These are phyloP conservation scores for Noturus placidus DNA, from an alignment of 2,113 vertebrate genomes.

Conservation along the genomic window DNA sequence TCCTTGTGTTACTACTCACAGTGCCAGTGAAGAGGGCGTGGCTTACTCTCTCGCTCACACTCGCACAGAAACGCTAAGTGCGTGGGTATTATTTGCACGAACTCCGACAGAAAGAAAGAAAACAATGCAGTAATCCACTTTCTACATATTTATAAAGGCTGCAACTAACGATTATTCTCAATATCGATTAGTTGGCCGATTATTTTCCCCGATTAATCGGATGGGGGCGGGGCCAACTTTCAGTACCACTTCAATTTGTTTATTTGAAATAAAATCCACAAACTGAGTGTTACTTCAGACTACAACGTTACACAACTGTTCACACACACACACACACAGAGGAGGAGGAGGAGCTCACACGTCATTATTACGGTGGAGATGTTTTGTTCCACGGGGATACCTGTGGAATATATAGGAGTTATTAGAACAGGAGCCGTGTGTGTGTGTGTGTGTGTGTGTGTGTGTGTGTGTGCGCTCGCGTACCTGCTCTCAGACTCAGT, in stretches of 20 bases:
- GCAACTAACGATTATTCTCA: too few relatives aligned
- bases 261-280: too few relatives aligned
- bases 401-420: constrained; percentile 55
- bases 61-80: neutral
- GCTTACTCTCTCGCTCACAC: neutral
- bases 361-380: constrained; percentile 21
- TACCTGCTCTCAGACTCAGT: constrained; percentile 33
- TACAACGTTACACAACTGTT: too few relatives aligned
- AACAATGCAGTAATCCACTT: neutral
- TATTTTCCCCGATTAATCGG: too few relatives aligned
- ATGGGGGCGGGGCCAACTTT: too few relatives aligned
- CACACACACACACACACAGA: neutral
- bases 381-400: constrained; percentile 60
- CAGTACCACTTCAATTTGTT: too few relatives aligned
- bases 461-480: constrained; percentile 18
- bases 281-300: too few relatives aligned
- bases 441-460: neutral
- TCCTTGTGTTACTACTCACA: neutral
- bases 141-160: neutral
- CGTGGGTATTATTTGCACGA: neutral
- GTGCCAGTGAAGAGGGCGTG: neutral
- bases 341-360: neutral
- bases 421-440: neutral
- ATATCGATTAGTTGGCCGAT: too few relatives aligned
- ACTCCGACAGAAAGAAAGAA: neutral